Evolutionary conservation across 2,113 vertebrate genomes (phyloP).

Genomic region (Siniperca knerii): DNA sequence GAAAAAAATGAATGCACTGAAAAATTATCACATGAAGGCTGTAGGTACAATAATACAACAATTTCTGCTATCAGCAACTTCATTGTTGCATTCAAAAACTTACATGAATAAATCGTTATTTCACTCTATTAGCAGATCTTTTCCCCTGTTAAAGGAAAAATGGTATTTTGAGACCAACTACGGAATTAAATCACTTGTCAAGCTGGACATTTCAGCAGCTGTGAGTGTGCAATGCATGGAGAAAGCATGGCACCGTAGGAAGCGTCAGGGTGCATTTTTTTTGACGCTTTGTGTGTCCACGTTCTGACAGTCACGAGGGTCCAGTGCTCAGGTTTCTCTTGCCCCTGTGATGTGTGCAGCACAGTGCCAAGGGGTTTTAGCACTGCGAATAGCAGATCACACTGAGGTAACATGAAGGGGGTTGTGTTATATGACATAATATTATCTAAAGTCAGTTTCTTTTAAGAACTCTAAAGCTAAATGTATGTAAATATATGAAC

Average conservation of each 20-base stretch:
- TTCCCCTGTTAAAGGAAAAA: not conserved
- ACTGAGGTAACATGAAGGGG: slow-evolving; percentile 18
- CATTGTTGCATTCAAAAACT: not conserved
- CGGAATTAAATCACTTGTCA: slow-evolving; percentile 5
- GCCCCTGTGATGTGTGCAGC: not conserved
- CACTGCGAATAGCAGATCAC: slow-evolving; percentile 31
- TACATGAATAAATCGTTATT: not conserved
- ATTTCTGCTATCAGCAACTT: not conserved
- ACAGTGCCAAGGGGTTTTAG: slow-evolving; percentile 30
- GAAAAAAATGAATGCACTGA: not conserved
- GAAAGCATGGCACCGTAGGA: slow-evolving; percentile 48
- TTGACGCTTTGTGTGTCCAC: slow-evolving; percentile 27
- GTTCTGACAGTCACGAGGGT: slow-evolving; percentile 50
- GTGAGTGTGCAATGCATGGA: slow-evolving; percentile 41
- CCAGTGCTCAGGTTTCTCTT: slow-evolving; percentile 47
- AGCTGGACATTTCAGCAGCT: slow-evolving; percentile 26
- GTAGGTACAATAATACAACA: not conserved
- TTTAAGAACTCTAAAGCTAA: not conserved
- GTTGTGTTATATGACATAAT: not conserved
- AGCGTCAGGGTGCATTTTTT: not conserved
- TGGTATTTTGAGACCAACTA: not conserved
- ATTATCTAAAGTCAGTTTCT: slow-evolving; percentile 1
- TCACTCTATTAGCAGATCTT: not conserved
- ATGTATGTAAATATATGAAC: no score
- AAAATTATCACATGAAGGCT: not conserved